These are phyloP conservation scores for Incurvaria masculella DNA, from an alignment of 2,888 invertebrate species.

Conservation along the genomic window DNA sequence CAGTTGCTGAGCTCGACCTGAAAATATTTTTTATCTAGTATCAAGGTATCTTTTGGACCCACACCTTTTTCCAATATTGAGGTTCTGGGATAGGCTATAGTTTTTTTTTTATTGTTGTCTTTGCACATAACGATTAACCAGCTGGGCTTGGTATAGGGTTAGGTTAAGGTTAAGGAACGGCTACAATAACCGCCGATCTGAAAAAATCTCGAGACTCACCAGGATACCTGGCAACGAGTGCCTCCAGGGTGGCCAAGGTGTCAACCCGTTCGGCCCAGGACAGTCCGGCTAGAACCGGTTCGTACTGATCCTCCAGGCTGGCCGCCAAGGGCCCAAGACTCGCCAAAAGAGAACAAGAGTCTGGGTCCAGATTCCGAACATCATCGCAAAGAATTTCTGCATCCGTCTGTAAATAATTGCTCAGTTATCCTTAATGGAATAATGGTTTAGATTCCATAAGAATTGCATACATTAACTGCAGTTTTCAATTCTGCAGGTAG, in stretches of 20 bases:
- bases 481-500: too few relatives aligned
- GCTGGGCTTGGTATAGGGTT: not conserved
- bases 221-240: conserved; percentile 82
- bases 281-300: conserved; percentile 70
- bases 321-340: conserved; percentile 25
- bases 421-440: too few relatives aligned
- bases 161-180: not conserved
- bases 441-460: too few relatives aligned
- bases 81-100: too few relatives aligned
- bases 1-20: conserved; percentile 82
- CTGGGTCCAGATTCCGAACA: conserved; percentile 24
- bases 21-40: conserved; percentile 17
- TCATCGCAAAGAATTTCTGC: conserved; percentile 59
- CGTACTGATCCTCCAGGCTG: conserved; percentile 64
- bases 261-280: conserved; percentile 86
- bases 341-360: conserved; percentile 24
- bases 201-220: conserved; percentile 40
- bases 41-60: too few relatives aligned
- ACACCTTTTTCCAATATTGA: too few relatives aligned
- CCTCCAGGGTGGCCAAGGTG: conserved; percentile 72
- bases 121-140: not conserved
- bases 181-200: not conserved
- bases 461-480: too few relatives aligned
- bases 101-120: too few relatives aligned
- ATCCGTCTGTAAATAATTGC: conserved; percentile 58